Base-by-base conservation (phyloP, 2,888 invertebrate genomes). In the Aproaerema taeniolella region DNA sequence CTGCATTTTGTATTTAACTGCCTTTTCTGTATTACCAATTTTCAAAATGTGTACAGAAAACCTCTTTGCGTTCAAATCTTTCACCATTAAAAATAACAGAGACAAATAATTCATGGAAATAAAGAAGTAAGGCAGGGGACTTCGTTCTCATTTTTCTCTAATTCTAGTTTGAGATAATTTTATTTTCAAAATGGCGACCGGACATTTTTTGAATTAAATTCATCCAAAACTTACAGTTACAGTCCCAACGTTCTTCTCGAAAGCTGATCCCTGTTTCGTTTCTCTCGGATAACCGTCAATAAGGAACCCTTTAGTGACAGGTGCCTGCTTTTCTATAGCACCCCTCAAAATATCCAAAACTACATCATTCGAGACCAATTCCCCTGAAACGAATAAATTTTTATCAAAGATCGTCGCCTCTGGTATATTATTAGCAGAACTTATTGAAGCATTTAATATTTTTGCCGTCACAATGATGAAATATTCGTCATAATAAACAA, bases 231-330 rank as follows among this genome's bases (percentile, higher is more conserved):
- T 56, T n/a, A 67, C 66, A 42, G 62, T 57, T 28, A 60, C 65
- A n/a, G 90, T 88, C 17, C 88, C 89, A 45, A 95, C 91, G 65
- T 89, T 88, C 39, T 89, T 78, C 68, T 96, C 96, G 67, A 96
- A 97, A 42, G 91, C 89, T 38, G 90, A 86, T 31, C 95, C 95
- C 76, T 96, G 96, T 30, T 91, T 90, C 57, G 94, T 91, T 68
- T 96, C 95, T 26, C 96, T 88, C 0, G 96, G 96, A 76, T 95
- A 96, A 32, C 96, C 96, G 66, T 96, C 96, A 57, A 96, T 95
- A 9, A 96, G 89, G 79, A 93, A 96, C n/a, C 96, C 95, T 55
- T 92, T 93, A 1, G 93, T 88, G n/a, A n/a, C n/a, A n/a, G n/a
- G n/a, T n/a, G n/a, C n/a, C n/a, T n/a, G n/a, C n/a, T n/a, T n/a